These are phyloP conservation scores for Crotalus horridus DNA, from an alignment of 2,113 vertebrate species.

Conservation along the genomic window DNA sequence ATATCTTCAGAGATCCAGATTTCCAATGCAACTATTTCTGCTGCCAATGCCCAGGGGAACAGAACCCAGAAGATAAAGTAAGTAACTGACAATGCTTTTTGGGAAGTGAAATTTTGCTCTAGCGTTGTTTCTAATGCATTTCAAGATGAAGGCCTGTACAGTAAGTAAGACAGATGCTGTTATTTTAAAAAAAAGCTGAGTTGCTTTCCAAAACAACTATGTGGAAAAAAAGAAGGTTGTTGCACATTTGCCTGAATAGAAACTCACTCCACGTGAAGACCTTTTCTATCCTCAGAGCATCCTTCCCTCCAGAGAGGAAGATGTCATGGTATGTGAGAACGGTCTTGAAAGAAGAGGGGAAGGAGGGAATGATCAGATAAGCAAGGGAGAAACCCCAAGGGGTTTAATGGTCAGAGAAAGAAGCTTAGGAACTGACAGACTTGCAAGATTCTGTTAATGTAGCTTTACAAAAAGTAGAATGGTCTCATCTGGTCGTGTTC, in stretches of 20 bases:
- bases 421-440: not conserved
- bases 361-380: not conserved
- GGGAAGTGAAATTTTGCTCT: rapidly evolving
- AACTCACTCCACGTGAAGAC: not conserved
- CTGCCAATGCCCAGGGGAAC: constrained; percentile 63
- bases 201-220: not conserved
- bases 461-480: not conserved
- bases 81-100: not conserved
- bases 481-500: not conserved
- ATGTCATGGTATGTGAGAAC: not conserved
- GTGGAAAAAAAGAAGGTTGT: not conserved
- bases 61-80: constrained; percentile 92
- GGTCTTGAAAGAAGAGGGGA: not conserved
- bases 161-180: constrained; percentile 50
- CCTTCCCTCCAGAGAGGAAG: not conserved
- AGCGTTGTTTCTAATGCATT: not conserved
- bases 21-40: constrained; percentile 75
- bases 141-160: constrained; percentile 17
- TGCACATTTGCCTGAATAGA: not conserved
- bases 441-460: not conserved
- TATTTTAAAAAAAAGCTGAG: not conserved
- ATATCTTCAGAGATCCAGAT: constrained; percentile 72
- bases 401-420: not conserved
- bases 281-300: not conserved
- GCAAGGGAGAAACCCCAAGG: not conserved